Evolutionary conservation across 2,888 invertebrate genomes (phyloP), one percentile per base, ranked within the genome.

Genomic region (Hymenopus coronatus): DNA sequence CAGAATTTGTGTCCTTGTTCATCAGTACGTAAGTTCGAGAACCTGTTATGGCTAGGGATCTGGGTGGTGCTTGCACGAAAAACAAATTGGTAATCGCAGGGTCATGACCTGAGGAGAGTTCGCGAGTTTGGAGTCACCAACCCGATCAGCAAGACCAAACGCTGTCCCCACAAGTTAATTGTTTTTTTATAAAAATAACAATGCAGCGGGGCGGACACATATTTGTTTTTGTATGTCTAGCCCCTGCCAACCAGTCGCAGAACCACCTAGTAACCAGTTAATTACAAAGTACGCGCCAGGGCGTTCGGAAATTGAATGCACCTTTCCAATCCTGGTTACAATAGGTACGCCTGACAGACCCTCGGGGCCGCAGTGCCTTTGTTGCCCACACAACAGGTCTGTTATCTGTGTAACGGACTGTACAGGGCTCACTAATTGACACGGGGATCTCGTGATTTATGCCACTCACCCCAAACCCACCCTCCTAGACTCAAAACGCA

Each of bases 401-500:
- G 54, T 70, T 70, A 70, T 70, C 54, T 70, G 54, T 70, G 54
- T 70, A 86, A 40, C 27, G 14, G 87, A 87, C 87, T 87, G 87
- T 87, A 87, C 87, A 0, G 8, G 25, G 81, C 82, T 70, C 82
- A 82, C 87, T 87, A 87, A 87, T 87, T 87, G 87, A 87, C 87
- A 87, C 82, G 82, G 40, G 82, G 87, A 87, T 87, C 87, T 82
- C 82, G 87, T 87, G 87, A 87, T 87, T 87, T 87, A 87, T 87
- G 87, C 14, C n/a, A 82, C 33, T 33, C 82, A 7, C 25, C 86
- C 33, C 40, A 85, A 85, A 85, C 27, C 40, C 46, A n/a, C 85
- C 46, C 14, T 85, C 30, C 15, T 70, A 82, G 30, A 87, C 82
- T 33, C 82, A 33, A 87, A 82, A 87, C 82, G 81, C 33, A 82